Conservation (phyloP, 1,140 invertebrate species). For the Zeugodacus cucurbitae region DNA sequence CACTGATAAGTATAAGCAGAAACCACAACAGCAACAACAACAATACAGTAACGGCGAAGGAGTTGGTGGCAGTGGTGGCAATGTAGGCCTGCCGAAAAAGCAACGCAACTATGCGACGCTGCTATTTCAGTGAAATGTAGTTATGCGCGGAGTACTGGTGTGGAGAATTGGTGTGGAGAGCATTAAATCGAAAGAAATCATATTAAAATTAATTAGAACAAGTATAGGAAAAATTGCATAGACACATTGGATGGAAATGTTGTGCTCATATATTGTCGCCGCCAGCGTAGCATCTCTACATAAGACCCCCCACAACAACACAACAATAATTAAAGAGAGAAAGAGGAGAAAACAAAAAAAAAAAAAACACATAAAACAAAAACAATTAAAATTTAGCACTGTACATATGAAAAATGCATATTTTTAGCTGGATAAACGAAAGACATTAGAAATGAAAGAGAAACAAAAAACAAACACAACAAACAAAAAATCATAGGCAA, state of each 20-base stretch:
- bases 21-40: not conserved
- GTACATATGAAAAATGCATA: slow-evolving; percentile 33
- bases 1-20: not conserved
- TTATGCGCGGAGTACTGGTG: not conserved
- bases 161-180: not conserved
- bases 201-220: not conserved
- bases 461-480: not conserved
- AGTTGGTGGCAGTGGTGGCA: not conserved
- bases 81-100: not conserved
- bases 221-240: not conserved
- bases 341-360: too few species aligned
- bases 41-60: not conserved
- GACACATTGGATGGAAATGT: not conserved
- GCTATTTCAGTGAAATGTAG: not conserved
- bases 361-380: not conserved
- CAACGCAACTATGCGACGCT: not conserved
- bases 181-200: not conserved
- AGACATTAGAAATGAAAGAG: not conserved
- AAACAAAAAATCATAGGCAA: slow-evolving; percentile 9
- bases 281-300: not conserved
- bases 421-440: slow-evolving; percentile 10
- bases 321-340: not conserved
- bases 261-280: not conserved
- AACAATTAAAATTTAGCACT: not conserved
- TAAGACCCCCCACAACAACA: not conserved